Base-by-base conservation (phyloP, 2,888 invertebrate genomes). In the Mongoloraphidia duomilia region DNA sequence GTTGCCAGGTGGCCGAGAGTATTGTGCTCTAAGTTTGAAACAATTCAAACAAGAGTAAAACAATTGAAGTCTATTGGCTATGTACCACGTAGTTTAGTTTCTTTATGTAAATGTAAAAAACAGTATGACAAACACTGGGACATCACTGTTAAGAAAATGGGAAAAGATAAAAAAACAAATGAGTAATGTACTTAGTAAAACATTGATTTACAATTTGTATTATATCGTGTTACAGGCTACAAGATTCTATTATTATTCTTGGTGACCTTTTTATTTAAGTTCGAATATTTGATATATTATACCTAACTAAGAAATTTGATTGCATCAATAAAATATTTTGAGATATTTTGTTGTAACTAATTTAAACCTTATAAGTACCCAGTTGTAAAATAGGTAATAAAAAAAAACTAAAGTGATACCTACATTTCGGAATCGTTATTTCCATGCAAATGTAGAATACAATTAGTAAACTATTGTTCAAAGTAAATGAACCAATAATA, bases 1-100 rank as follows among this genome's bases (percentile, higher is more conserved):
- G 65, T 72, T 36, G 60, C 59, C 47, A 56, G 62, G 36, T 60
- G 63, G 8, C 71, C 71, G 8, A 66, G 70, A 57, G 64, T 72
- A 48, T 56, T 72, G 34, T 57, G 69, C 5, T 69, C 69, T 53
- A 67, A 68, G 56, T 57, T 65, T 3, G 63, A 66, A 53, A 70
- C 70, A 11, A 64, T 63, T 3, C 59, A 61, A 51, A 62, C 62
- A 49, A 58, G 70, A 49, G 52, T 69, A 12, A 57, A 60, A 48
- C 59, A 67, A 53, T 50, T 71, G 39, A 58, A 62, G 48, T 35
- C 33, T 45, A 37, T 49, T n/a, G 37, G 49, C 2, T 52, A 52
- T 34, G 48, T 46, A n/a, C 57, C 55, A 6, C 9, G 41, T 9
- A 49, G 50, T 34, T 52, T 60, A 34, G 44, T 49, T 4, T 45